These are phyloP conservation scores for Myiotriccus ornatus DNA, from an alignment of 2,797 vertebrate species.

Conservation along the genomic window DNA sequence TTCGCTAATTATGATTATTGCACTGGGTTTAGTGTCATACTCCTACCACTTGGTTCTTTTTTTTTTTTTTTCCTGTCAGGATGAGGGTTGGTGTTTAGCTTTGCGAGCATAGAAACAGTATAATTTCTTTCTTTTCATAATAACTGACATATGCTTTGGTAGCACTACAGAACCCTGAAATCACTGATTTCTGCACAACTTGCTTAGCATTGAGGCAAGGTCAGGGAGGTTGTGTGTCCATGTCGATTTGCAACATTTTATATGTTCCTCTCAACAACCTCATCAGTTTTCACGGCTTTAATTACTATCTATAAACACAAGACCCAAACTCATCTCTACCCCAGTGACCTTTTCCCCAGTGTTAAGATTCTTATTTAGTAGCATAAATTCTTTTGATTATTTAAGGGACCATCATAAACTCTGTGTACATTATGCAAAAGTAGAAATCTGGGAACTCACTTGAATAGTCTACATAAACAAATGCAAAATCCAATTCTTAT, in stretches of 20 bases:
- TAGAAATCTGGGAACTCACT: neutral
- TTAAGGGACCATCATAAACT: neutral
- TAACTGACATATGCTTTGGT: neutral
- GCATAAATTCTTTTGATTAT: neutral
- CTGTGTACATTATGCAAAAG: neutral
- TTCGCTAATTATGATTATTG: neutral
- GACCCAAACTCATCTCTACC: neutral
- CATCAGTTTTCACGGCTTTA: constrained; percentile 15
- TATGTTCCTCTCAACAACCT: neutral
- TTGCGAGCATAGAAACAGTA: neutral
- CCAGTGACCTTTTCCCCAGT: neutral
- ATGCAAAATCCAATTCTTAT: neutral
- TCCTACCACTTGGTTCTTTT: neutral
- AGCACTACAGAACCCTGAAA: neutral
- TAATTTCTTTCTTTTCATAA: neutral
- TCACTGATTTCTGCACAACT: neutral
- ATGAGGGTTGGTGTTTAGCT: neutral
- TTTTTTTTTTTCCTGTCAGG: neutral
- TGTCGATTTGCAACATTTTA: neutral
- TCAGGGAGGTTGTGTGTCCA: neutral
- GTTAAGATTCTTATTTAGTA: constrained; percentile 4
- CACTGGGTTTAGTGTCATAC: neutral
- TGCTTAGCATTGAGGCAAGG: neutral
- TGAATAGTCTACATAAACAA: neutral
- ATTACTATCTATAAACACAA: neutral